These are phyloP conservation scores for Penaeus vannamei DNA, from an alignment of 1,140 invertebrate genomes.

Conservation along the genomic window DNA sequence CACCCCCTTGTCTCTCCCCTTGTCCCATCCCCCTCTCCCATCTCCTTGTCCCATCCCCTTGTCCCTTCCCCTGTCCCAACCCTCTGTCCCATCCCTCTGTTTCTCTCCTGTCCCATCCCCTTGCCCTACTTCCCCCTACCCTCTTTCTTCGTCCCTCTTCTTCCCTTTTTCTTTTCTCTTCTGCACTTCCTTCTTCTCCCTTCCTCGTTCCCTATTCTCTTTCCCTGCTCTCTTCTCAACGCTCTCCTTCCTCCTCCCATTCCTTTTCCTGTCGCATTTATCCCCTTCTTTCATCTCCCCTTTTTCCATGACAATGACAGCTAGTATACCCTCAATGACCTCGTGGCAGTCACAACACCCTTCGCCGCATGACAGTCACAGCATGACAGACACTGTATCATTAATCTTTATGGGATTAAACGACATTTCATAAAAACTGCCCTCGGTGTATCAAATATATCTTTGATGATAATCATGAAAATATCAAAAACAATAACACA, in stretches of 20 bases:
- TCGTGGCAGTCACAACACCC: too few relatives aligned
- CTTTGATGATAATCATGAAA: too few relatives aligned
- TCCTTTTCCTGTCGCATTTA: neutral
- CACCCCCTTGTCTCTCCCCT: neutral
- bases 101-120: neutral
- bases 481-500: too few relatives aligned
- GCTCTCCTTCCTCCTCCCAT: neutral
- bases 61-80: neutral
- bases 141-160: neutral
- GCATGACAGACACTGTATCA: too few relatives aligned
- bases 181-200: neutral
- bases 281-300: neutral
- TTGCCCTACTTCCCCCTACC: neutral
- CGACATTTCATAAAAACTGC: too few relatives aligned
- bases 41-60: neutral
- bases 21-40: neutral
- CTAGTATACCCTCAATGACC: too few relatives aligned
- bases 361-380: too few relatives aligned
- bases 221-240: neutral
- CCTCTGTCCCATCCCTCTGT: neutral
- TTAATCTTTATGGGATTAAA: too few relatives aligned
- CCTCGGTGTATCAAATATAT: too few relatives aligned
- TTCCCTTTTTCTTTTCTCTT: neutral
- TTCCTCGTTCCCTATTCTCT: neutral
- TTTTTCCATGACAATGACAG: too few relatives aligned